Conservation (phyloP, 2,113 vertebrate species). For the Bubalus kerabau region DNA sequence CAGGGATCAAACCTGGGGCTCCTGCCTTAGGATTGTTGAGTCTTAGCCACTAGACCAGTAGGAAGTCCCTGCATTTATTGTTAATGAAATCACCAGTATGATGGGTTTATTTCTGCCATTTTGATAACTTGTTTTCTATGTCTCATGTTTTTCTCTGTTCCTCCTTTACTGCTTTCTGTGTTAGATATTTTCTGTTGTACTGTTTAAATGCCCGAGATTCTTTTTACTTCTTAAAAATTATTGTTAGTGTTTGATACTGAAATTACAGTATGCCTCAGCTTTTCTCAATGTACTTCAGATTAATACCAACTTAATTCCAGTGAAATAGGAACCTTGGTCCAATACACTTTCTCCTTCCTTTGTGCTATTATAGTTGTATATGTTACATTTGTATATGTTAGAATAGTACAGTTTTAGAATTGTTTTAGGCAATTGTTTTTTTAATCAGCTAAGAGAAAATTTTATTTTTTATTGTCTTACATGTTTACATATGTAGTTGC, state of each 20-base stretch:
- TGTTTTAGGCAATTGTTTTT: not conserved
- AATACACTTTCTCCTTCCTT: not conserved
- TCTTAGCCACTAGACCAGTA: not conserved
- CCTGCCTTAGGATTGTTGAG: not conserved
- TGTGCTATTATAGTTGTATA: not conserved
- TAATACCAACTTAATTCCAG: not conserved
- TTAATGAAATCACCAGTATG: not conserved
- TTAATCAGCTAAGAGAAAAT: not conserved
- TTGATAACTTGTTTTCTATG: not conserved
- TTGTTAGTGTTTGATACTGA: not conserved
- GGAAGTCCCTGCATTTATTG: not conserved
- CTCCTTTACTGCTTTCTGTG: not conserved
- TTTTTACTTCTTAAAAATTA: not conserved
- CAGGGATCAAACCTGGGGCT: not conserved
- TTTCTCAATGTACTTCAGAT: not conserved
- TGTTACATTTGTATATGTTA: not conserved
- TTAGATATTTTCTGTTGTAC: not conserved
- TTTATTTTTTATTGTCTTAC: not conserved
- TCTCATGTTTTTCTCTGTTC: not conserved
- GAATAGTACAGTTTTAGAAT: not conserved
- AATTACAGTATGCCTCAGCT: not conserved
- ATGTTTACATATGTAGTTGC: not conserved
- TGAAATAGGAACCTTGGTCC: not conserved
- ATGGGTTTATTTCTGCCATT: not conserved
- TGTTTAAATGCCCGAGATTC: not conserved